Conservation (phyloP, 1,140 invertebrate genomes). For the Acyrthosiphon pisum region DNA sequence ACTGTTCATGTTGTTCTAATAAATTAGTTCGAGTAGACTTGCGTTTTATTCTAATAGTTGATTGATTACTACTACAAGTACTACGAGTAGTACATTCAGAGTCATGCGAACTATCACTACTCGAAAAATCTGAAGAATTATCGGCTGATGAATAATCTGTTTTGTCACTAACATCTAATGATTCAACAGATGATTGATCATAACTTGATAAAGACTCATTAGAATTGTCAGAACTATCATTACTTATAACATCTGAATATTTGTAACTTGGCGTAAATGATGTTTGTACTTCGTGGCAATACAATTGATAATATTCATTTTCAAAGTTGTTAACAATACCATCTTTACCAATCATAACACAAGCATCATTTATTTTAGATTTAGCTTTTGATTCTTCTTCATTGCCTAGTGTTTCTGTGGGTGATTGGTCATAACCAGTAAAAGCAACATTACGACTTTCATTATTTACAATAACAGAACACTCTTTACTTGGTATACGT, state of each 20-base stretch:
- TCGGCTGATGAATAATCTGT: neutral
- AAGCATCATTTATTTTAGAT: neutral
- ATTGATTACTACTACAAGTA: constrained; percentile 6
- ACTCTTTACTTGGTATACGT: neutral
- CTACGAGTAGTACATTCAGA: neutral
- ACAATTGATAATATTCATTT: constrained; percentile 8
- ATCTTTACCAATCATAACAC: neutral
- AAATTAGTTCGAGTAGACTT: neutral
- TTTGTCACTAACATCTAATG: neutral
- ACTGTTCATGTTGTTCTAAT: neutral
- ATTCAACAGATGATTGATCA: constrained; percentile 8
- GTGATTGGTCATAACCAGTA: neutral
- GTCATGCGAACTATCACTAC: neutral
- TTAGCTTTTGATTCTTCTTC: neutral
- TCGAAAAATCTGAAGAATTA: neutral
- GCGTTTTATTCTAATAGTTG: neutral
- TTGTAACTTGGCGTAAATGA: neutral
- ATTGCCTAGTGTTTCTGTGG: neutral
- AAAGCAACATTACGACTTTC: neutral
- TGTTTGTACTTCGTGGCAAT: neutral
- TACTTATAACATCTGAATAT: neutral
- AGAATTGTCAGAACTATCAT: neutral
- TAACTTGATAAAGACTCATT: neutral
- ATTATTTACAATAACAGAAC: neutral
- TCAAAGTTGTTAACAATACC: neutral